Conservation (phyloP, 2,797 vertebrate genomes). For the Tinamus major region DNA sequence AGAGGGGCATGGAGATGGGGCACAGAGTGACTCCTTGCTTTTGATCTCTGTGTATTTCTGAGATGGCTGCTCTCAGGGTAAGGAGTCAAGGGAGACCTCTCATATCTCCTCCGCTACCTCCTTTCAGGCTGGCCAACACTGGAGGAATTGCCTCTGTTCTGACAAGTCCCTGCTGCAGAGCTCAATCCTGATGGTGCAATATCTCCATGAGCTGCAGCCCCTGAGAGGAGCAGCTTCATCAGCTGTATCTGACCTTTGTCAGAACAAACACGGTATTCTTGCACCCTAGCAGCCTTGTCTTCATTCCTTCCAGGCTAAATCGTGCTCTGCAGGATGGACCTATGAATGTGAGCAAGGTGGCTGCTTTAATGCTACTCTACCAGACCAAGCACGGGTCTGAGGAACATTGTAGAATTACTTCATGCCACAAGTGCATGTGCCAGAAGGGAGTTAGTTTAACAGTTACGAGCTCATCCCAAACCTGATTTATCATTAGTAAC, state of each 20-base stretch:
- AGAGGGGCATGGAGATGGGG: not conserved
- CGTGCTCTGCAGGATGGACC: not conserved
- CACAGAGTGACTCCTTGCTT: not conserved
- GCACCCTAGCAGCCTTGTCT: not conserved
- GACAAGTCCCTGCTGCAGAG: not conserved
- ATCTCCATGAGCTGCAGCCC: not conserved
- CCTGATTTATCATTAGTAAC: not conserved
- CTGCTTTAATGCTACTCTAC: not conserved
- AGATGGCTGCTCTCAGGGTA: not conserved
- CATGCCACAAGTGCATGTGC: rapidly evolving
- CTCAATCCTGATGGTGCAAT: not conserved
- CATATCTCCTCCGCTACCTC: not conserved
- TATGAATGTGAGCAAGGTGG: not conserved
- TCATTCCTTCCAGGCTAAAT: not conserved
- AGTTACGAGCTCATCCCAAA: not conserved
- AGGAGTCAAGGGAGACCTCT: not conserved
- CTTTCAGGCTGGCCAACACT: not conserved
- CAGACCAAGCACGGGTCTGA: not conserved
- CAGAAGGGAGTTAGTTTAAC: not conserved
- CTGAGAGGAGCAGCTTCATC: too few relatives aligned
- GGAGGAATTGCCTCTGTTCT: not conserved
- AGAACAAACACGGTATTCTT: not conserved
- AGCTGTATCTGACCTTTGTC: not conserved
- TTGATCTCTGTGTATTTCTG: not conserved
- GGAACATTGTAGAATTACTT: not conserved